These are phyloP conservation scores for Drosophila ogumai DNA, from an alignment of 1,140 invertebrate species.

Conservation along the genomic window DNA sequence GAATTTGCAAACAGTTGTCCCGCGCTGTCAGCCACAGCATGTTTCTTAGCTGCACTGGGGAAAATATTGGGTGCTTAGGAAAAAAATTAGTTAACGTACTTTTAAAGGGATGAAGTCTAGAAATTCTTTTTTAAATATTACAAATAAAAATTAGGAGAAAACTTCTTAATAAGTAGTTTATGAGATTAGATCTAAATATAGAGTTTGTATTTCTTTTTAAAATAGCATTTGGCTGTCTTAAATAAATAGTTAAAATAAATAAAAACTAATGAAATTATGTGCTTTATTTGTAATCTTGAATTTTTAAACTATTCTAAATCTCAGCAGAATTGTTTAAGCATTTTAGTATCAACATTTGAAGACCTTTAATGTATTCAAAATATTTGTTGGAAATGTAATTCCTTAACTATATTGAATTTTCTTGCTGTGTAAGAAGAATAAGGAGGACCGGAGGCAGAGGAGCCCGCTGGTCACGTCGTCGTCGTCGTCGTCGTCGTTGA, in stretches of 20 bases:
- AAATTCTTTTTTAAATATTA: neutral
- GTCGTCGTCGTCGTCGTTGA: conserved; percentile 60
- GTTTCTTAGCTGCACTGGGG: conserved; percentile 11
- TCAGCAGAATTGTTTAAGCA: no score
- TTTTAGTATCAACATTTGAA: neutral
- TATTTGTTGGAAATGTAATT: no score
- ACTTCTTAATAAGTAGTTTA: no score
- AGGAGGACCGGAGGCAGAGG: conserved; percentile 23
- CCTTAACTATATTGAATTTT: neutral
- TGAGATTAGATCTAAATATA: neutral
- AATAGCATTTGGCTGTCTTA: neutral
- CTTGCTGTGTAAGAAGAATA: conserved; percentile 14
- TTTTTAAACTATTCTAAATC: no score
- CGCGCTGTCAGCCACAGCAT: conserved; percentile 65
- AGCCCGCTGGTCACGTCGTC: conserved; percentile 72
- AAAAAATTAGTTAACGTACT: no score
- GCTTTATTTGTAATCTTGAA: neutral
- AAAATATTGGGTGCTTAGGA: neutral
- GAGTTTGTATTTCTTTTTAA: no score
- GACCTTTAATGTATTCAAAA: neutral
- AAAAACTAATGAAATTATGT: neutral
- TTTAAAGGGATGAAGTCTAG: neutral
- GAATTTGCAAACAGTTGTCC: conserved; percentile 80
- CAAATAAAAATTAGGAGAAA: no score
- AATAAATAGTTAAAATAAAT: neutral